A percentile compares a stretch with the other conserved stretches of the same genome.
Conservation (phyloP, 35 echinoderm and acorn worm genomes). For the Anneissia japonica region DNA sequence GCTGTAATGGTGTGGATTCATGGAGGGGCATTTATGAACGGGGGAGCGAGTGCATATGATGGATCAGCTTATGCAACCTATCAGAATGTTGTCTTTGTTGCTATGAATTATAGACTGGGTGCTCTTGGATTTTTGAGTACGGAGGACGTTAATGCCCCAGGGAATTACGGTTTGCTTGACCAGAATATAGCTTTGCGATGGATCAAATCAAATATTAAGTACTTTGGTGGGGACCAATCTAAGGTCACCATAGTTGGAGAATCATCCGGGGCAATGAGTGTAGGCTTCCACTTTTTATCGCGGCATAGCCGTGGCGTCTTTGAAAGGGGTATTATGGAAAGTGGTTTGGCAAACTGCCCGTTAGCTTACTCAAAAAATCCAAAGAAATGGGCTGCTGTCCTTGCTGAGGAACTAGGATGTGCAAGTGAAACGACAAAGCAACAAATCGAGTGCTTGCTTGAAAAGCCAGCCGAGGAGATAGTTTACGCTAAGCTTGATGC, state of each 20-base stretch:
- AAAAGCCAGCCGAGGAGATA: slow-evolving; percentile 67
- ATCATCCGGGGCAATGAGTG: slow-evolving; percentile 70
- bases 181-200: slow-evolving; percentile 67
- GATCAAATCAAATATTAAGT: slow-evolving; percentile 69
- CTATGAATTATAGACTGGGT: slow-evolving; percentile 78
- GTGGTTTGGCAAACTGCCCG: slow-evolving; percentile 47
- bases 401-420: slow-evolving; percentile 56
- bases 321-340: slow-evolving; percentile 59
- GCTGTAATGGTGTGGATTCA: slow-evolving; percentile 80
- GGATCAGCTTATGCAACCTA: slow-evolving; percentile 58
- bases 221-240: slow-evolving; percentile 72
- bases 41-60: slow-evolving; percentile 60
- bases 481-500: slow-evolving; percentile 8
- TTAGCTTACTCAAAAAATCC: slow-evolving; percentile 49
- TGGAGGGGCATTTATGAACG: slow-evolving; percentile 61
- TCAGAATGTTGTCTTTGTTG: slow-evolving; percentile 80
- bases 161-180: slow-evolving; percentile 87
- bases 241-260: slow-evolving; percentile 75
- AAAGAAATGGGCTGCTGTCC: slow-evolving; percentile 34
- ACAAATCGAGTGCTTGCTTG: slow-evolving; percentile 51
- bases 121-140: slow-evolving; percentile 73
- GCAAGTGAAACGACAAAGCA: neutral
- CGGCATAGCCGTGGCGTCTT: slow-evolving; percentile 47
- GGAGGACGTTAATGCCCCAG: slow-evolving; percentile 42
- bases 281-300: slow-evolving; percentile 47